Conservation (phyloP, 2,888 invertebrate species). For the Blastobasis lacticolella region DNA sequence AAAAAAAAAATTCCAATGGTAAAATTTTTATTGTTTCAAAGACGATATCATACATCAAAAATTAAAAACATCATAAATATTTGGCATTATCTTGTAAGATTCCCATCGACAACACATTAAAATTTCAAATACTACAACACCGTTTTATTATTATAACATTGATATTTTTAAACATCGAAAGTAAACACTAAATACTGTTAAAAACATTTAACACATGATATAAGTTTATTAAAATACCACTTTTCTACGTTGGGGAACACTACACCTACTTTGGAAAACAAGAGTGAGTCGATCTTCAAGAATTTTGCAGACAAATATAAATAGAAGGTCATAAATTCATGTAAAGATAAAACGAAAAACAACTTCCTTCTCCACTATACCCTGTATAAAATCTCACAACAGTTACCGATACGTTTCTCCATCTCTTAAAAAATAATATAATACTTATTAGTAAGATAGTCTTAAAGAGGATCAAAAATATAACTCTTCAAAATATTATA, state of each 20-base stretch:
- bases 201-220: slow-evolving; percentile 61
- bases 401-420: slow-evolving; percentile 32
- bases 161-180: slow-evolving; percentile 51
- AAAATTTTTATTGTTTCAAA: slow-evolving; percentile 55
- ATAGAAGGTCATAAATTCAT: neutral
- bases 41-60: slow-evolving; percentile 50
- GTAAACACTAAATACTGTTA: slow-evolving; percentile 64
- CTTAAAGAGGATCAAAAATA: slow-evolving; percentile 64
- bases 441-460: slow-evolving; percentile 56
- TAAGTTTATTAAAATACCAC: slow-evolving; percentile 34
- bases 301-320: slow-evolving; percentile 13
- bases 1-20: slow-evolving; percentile 6
- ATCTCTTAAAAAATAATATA: slow-evolving; percentile 52
- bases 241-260: slow-evolving; percentile 44
- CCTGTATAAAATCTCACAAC: slow-evolving; percentile 65
- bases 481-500: slow-evolving; percentile 63
- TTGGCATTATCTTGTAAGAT: slow-evolving; percentile 37
- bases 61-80: slow-evolving; percentile 40
- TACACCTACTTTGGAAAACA: slow-evolving; percentile 47
- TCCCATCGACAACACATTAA: slow-evolving; percentile 50
- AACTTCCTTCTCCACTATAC: slow-evolving; percentile 47
- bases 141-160: slow-evolving; percentile 45
- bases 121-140: slow-evolving; percentile 46
- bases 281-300: slow-evolving; percentile 37
- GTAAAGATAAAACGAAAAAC: slow-evolving; percentile 9